These are phyloP conservation scores for Craterocephalus amniculus DNA, from an alignment of 2,797 vertebrate species.

Conservation along the genomic window DNA sequence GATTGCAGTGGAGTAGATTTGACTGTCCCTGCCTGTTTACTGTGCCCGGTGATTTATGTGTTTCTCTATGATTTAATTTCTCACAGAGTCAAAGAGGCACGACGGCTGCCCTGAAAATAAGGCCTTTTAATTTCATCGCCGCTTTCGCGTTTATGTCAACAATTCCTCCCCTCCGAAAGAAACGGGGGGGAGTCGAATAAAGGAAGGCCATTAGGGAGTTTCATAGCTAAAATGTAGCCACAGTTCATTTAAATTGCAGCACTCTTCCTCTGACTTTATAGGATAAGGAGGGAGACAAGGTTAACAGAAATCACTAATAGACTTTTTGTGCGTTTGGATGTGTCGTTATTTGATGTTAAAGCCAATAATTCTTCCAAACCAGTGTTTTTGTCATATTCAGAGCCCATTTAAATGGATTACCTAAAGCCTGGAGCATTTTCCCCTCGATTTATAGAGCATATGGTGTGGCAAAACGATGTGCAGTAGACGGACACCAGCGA, in stretches of 20 bases:
- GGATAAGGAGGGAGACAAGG: constrained; percentile 28
- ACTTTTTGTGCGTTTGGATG: background rate
- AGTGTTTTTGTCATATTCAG: constrained; percentile 49
- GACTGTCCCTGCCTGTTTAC: constrained; percentile 81
- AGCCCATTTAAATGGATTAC: constrained; percentile 38
- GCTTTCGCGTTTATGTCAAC: constrained; percentile 75
- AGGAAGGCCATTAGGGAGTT: constrained; percentile 38
- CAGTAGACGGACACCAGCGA: constrained; percentile 47
- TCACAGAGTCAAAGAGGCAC: constrained; percentile 79
- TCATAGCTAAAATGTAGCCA: constrained; percentile 44
- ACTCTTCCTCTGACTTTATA: constrained; percentile 43
- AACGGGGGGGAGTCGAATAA: constrained; percentile 31
- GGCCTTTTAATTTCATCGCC: constrained; percentile 80
- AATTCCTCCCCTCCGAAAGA: constrained; percentile 47
- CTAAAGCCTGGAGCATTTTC: constrained; percentile 38
- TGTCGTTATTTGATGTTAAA: background rate
- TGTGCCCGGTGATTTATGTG: constrained; percentile 86
- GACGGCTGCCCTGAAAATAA: constrained; percentile 73
- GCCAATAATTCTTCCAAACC: constrained; percentile 12
- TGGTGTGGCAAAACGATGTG: constrained; percentile 29
- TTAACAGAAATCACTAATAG: constrained; percentile 27
- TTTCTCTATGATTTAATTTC: constrained; percentile 87
- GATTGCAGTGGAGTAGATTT: constrained; percentile 85
- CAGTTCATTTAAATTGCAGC: constrained; percentile 61
- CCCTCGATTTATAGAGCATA: constrained; percentile 43